Percentiles rank a stretch among this genome's conserved stretches.
Conservation (phyloP, 1,140 invertebrate genomes). For the Nomia melanderi region DNA sequence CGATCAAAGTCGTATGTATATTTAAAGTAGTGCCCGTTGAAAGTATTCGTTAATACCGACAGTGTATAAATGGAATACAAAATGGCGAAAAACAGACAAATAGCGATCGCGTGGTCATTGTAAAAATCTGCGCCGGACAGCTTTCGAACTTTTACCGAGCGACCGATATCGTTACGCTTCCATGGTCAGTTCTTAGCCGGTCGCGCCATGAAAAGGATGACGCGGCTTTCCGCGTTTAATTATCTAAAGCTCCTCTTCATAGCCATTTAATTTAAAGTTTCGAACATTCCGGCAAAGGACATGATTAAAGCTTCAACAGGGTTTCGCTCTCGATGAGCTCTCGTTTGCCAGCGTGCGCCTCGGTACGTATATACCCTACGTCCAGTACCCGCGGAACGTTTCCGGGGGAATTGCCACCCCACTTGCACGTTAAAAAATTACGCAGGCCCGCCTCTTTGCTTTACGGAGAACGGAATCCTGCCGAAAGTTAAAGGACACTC, state of each 20-base stretch:
- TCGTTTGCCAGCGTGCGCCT: neutral
- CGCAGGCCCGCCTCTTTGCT: neutral
- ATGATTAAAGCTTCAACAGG: conserved; percentile 17
- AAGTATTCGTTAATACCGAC: too few species aligned
- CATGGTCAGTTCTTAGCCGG: conserved; percentile 1
- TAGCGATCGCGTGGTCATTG: too few species aligned
- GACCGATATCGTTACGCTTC: neutral
- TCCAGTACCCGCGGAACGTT: neutral
- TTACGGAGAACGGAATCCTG: neutral
- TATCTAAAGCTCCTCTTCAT: conserved; percentile 11
- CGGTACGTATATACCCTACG: neutral
- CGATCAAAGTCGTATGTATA: too few species aligned
- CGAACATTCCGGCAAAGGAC: conserved; percentile 8
- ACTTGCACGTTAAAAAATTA: conserved; percentile 19
- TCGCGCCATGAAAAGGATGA: neutral
- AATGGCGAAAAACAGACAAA: too few species aligned
- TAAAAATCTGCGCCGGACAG: neutral
- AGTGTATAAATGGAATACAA: too few species aligned
- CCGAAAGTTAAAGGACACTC: neutral
- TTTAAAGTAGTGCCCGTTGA: too few species aligned
- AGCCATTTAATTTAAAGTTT: conserved; percentile 39
- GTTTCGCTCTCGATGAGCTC: neutral
- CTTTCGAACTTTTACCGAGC: neutral
- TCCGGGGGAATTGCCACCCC: too few species aligned
- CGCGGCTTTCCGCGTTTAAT: conserved; percentile 24